Base-by-base conservation (phyloP, 2,797 vertebrate species). In the Uromys caudimaculatus region DNA sequence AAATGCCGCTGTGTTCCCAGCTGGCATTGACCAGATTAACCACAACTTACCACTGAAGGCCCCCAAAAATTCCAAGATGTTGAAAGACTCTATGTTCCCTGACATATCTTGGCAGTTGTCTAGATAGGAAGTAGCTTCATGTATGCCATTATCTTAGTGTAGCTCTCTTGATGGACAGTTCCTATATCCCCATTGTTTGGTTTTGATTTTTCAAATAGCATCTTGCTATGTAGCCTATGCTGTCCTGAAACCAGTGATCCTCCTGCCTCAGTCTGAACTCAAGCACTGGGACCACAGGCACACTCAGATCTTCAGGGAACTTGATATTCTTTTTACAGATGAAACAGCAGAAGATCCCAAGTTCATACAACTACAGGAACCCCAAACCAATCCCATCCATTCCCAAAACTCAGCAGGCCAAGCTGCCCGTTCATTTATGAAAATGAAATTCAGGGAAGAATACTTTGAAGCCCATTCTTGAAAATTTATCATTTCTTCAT, bases 391-490 rank as follows among this genome's bases (percentile, higher is more conserved):
- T 6, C 41, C 58, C 77, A 24, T 93, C 76, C 73, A n/a, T 50
- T 85, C 38, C 84, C 44, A 85, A 76, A 94, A 76, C 73, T 32
- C 54, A 9, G 0, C 58, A 64, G 95, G 75, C 54, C 35, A 84
- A 6, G 81, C 78, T 91, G n/a, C 23, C 58, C 44, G 88, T 92
- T 73, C 60, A 67, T 54, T 88, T 91, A 64, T 56, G 41, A 69
- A 82, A 94, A 91, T 91, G 89, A 71, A 73, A 83, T 54, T 85
- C 10, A 91, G 2, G 32, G 58, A 13, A 89, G 38, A 94, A 44
- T 50, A 17, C 79, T 88, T 77, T 84, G 89, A 87, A 64, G 89
- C n/a, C 44, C 29, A 27, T 91, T 90, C 54, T 85, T 95, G 54
- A 86, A 85, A 69, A 75, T 19, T 81, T 64, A 58, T 92, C 38